These are phyloP conservation scores for Rhopalosiphum nymphaeae DNA, from an alignment of 2,888 invertebrate genomes.

Conservation along the genomic window DNA sequence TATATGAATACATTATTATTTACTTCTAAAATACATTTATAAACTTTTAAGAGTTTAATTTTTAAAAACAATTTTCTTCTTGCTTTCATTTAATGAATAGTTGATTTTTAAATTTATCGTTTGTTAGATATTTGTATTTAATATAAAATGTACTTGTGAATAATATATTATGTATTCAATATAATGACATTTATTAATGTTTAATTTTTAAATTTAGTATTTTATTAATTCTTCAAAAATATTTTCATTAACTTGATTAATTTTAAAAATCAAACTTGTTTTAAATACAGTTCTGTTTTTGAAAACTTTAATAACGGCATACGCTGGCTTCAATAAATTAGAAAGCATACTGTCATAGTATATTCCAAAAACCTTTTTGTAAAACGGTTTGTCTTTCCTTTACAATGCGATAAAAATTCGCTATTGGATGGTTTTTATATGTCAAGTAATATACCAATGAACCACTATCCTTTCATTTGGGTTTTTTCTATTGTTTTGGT, in stretches of 20 bases:
- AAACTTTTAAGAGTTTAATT: not conserved
- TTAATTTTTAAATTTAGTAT: not conserved
- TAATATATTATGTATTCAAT: not conserved
- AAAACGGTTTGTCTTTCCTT: not conserved
- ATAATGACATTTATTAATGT: not conserved
- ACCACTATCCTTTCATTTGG: not conserved
- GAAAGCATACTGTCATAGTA: not conserved
- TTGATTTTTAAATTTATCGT: not conserved
- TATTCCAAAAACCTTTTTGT: slow-evolving; percentile 30
- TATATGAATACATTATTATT: not conserved
- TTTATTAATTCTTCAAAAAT: not conserved
- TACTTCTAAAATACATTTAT: not conserved
- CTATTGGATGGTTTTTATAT: not conserved
- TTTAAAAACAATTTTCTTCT: not conserved
- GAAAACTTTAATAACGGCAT: not conserved
- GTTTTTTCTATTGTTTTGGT: slow-evolving; percentile 46
- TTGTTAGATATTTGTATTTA: not conserved
- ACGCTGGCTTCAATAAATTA: slow-evolving; percentile 28
- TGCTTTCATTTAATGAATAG: not conserved
- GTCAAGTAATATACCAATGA: slow-evolving; percentile 27
- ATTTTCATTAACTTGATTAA: not conserved
- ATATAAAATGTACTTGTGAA: not conserved
- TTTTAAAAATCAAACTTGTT: not conserved
- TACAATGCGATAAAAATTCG: slow-evolving; percentile 20
- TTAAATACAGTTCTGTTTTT: not conserved